Evolutionary conservation across 2,888 invertebrate genomes (phyloP).

Genomic region (Agonopterix subpropinquella): DNA sequence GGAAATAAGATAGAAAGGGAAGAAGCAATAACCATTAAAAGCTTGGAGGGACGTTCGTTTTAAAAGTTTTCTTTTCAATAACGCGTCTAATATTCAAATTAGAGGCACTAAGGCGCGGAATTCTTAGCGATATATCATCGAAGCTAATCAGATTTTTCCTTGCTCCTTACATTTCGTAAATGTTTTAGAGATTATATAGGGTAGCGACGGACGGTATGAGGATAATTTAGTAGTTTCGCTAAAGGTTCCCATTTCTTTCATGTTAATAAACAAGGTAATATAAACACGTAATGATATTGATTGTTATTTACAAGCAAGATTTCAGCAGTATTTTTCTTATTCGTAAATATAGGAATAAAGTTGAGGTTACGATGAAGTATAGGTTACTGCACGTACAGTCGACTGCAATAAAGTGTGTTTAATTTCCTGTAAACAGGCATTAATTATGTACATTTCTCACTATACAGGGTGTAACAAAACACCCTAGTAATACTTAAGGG

Average conservation of each 20-base stretch:
- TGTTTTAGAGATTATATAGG: constrained; percentile 52
- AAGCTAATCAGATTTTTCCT: constrained; percentile 62
- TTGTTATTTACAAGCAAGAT: too few species aligned
- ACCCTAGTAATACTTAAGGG: too few species aligned
- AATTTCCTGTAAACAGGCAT: too few species aligned
- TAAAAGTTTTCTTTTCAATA: constrained; percentile 74
- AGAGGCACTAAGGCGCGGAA: constrained; percentile 64
- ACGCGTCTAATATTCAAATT: constrained; percentile 75
- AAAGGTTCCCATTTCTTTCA: constrained; percentile 13
- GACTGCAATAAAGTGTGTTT: too few species aligned
- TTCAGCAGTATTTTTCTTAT: too few species aligned
- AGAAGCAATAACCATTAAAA: constrained; percentile 72
- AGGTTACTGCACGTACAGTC: too few species aligned
- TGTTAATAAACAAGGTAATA: too few species aligned
- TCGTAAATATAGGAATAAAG: too few species aligned
- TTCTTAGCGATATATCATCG: constrained; percentile 69
- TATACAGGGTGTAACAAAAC: too few species aligned
- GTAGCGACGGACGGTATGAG: constrained; percentile 17
- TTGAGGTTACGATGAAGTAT: too few species aligned
- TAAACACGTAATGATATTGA: too few species aligned
- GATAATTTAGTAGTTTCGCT: constrained; percentile 42
- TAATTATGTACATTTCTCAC: too few species aligned
- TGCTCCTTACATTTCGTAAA: constrained; percentile 51
- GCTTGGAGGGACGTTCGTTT: constrained; percentile 56
- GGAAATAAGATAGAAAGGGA: constrained; percentile 42